Base-by-base conservation (phyloP, 2,888 invertebrate species). In the Mimas tiliae region DNA sequence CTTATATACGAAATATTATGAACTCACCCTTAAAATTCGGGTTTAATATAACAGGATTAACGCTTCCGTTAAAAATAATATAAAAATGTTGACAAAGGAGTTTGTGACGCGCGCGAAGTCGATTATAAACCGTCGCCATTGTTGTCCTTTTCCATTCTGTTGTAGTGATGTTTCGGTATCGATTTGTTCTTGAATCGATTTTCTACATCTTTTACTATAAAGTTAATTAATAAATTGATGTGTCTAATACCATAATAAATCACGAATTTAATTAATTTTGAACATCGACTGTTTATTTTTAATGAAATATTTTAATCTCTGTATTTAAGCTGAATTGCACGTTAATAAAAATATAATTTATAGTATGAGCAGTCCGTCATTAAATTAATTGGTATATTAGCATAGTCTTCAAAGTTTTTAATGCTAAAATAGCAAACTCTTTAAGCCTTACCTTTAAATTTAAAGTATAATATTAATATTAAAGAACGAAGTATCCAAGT, bases 41-140 rank as follows among this genome's bases (percentile, higher is more conserved):
- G 87, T 93, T 93, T 90, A 92, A 92, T 93, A 90, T 89, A 89
- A 91, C 81, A 80, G 87, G 89, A 84, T 88, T 86, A 88, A 82
- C 81, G 82, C 82, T 52, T 66, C 53, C 68, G 70, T 76, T 76
- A 76, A 73, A 76, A 76, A 75, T 75, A 77, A 74, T 74, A 68
- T 69, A 69, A 74, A 71, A 69, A 76, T 77, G 74, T 81, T 86
- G 85, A 90, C 90, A 92, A 91, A 87, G 87, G 81, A 83, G 77
- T 84, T 87, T 90, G 83, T 87, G 84, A 83, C 77, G 82, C 80
- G 79, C 74, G 83, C 81, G 86, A 86, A 84, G 83, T 86, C 86
- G 89, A 88, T 90, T 90, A 90, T 88, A 85, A 88, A 87, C 83
- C 83, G 85, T 84, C 85, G 83, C 86, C 84, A 88, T 92, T 93